phyloP scores from a whole-genome alignment of 2,797 vertebrate species.

The Bufotes viridis region DNA sequence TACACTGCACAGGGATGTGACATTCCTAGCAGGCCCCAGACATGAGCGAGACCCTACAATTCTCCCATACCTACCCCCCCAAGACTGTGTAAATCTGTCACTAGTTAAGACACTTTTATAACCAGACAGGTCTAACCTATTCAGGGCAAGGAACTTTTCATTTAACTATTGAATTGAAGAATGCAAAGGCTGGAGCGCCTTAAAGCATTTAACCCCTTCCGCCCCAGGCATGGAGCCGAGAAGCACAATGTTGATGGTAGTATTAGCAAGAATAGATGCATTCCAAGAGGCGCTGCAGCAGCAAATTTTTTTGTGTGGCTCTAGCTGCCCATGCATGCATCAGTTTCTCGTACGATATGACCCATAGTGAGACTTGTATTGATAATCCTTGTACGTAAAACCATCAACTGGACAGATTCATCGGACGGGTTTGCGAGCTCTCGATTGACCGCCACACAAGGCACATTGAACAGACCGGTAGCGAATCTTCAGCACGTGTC shows the following conservation, averaged over 20 bases:
- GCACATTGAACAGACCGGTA: not conserved
- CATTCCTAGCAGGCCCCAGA: constrained; percentile 56
- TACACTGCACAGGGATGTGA: constrained; percentile 40
- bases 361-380: not conserved
- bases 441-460: not conserved
- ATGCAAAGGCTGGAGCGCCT: constrained; percentile 27
- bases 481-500: not conserved
- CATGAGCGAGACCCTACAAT: constrained; percentile 13
- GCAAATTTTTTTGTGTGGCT: not conserved
- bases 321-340: not conserved
- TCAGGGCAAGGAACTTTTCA: constrained; percentile 13
- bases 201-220: constrained; percentile 9
- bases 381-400: not conserved
- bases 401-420: not conserved
- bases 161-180: constrained; percentile 33
- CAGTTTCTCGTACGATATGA: not conserved
- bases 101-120: constrained; percentile 50
- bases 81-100: constrained; percentile 55
- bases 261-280: not conserved
- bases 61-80: constrained; percentile 30
- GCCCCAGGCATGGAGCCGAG: not conserved
- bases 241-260: not conserved
- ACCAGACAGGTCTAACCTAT: constrained; percentile 47
- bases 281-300: constrained; percentile 26
- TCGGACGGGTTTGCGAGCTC: not conserved